Percentiles rank a stretch among this genome's conserved stretches.
These are phyloP conservation scores for Diceros bicornis DNA, from an alignment of 2,797 vertebrate species.

Conservation along the genomic window DNA sequence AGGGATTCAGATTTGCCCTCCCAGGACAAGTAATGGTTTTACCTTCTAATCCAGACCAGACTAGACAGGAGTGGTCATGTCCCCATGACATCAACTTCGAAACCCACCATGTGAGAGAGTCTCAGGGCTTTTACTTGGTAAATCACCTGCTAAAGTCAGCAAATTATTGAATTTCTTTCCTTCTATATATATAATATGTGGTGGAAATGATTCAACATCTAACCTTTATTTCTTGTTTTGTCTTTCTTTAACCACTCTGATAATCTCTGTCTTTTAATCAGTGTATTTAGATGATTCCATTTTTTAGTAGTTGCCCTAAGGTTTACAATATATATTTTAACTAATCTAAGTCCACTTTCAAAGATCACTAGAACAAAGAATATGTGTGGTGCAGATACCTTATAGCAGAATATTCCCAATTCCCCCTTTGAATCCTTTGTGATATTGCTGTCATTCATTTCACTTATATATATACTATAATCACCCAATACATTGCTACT, in stretches of 20 bases:
- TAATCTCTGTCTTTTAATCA: not conserved
- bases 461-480: not conserved
- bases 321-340: not conserved
- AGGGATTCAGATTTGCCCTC: not conserved
- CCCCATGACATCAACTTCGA: not conserved
- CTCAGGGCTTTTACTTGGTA: not conserved
- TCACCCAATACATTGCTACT: not conserved
- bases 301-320: not conserved
- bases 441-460: not conserved
- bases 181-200: too few relatives aligned
- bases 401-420: too few relatives aligned
- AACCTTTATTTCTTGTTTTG: not conserved
- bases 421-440: accelerated
- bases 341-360: not conserved
- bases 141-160: not conserved
- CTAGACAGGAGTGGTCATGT: not conserved
- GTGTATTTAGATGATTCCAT: not conserved
- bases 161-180: not conserved
- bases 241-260: not conserved
- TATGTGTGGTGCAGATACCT: not conserved
- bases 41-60: not conserved
- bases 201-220: not conserved
- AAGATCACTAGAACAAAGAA: not conserved
- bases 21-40: not conserved
- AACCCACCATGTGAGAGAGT: not conserved